These are phyloP conservation scores for Anseranas semipalmata DNA, from an alignment of 2,113 vertebrate genomes.

Conservation along the genomic window DNA sequence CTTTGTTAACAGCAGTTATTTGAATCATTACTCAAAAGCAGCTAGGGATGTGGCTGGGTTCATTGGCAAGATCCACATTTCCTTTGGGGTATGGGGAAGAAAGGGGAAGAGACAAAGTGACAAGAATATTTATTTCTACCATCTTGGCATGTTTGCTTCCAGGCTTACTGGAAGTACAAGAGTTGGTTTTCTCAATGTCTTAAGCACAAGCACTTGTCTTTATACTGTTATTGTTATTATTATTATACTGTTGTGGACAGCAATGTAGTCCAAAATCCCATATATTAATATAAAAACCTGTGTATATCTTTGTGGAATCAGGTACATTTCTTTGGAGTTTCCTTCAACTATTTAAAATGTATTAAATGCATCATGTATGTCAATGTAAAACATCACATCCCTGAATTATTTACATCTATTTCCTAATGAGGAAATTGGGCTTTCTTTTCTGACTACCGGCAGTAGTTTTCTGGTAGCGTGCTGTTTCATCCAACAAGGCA, in stretches of 20 bases:
- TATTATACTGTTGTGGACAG: not conserved
- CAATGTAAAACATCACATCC: not conserved
- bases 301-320: not conserved
- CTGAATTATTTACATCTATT: conserved; percentile 34
- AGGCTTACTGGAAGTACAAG: not conserved
- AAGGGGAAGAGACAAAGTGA: not conserved
- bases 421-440: conserved; percentile 21
- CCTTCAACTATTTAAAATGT: not conserved
- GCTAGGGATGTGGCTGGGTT: not conserved
- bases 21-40: not conserved
- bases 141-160: not conserved
- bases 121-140: not conserved
- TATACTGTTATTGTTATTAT: not conserved
- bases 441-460: not conserved
- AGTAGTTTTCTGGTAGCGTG: not conserved
- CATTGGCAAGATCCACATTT: not conserved
- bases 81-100: not conserved
- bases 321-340: not conserved
- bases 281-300: not conserved
- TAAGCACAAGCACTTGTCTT: not conserved
- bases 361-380: not conserved
- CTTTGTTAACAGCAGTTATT: not conserved
- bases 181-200: not conserved
- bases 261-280: not conserved
- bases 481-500: not conserved